A percentile compares a stretch with the other conserved stretches of the same genome.
Evolutionary conservation across 2,797 vertebrate genomes (phyloP).

Genomic region (Trachops cirrhosus): DNA sequence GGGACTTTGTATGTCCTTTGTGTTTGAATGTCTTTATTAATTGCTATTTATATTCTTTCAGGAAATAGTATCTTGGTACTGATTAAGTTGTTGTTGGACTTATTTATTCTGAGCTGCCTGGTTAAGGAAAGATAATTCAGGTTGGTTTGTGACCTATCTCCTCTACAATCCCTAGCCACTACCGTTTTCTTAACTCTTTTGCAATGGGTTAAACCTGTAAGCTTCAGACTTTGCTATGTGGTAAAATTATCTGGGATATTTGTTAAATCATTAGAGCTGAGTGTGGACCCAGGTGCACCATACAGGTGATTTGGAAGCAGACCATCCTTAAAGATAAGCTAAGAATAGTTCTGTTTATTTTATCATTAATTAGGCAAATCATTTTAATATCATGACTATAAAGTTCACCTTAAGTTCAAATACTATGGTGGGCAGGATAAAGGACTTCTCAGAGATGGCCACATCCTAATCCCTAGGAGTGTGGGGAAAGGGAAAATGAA

Average conservation of each 20-base stretch:
- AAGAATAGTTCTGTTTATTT: neutral
- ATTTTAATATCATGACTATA: neutral
- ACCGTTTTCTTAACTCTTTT: neutral
- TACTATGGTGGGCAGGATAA: neutral
- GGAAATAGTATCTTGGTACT: neutral
- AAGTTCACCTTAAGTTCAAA: neutral
- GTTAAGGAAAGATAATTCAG: neutral
- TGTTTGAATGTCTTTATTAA: neutral
- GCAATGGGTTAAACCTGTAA: neutral
- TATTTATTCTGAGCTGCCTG: neutral
- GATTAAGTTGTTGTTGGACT: neutral
- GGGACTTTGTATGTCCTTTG: neutral
- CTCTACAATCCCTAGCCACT: neutral
- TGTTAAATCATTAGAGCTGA: neutral
- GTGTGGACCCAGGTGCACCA: neutral
- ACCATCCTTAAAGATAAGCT: neutral
- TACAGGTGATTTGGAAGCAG: neutral
- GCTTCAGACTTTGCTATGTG: neutral
- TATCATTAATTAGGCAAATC: neutral
- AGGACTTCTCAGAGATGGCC: neutral
- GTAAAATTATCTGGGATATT: neutral
- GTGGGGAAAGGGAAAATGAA: neutral
- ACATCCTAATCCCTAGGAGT: neutral
- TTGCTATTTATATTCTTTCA: neutral
- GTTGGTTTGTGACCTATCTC: neutral